These are phyloP conservation scores for Hesperophylax magnus DNA, from an alignment of 1,140 invertebrate genomes.

Conservation along the genomic window DNA sequence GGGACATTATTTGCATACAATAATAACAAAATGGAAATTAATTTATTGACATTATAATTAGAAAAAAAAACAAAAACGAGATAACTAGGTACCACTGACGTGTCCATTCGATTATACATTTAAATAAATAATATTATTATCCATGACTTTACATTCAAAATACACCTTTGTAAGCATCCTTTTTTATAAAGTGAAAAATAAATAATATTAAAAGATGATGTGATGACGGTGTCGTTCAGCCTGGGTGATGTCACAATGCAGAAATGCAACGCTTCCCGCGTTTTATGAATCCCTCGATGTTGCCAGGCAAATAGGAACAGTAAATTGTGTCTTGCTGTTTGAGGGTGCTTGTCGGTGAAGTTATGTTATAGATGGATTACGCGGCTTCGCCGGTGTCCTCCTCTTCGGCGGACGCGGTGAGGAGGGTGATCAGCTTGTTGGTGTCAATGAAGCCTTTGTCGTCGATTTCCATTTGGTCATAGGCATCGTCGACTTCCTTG, in stretches of 20 bases:
- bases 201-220: conserved; percentile 37
- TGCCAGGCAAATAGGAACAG: conserved; percentile 15
- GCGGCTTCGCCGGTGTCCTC: conserved; percentile 78
- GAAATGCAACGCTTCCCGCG: conserved; percentile 26
- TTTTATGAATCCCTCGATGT: conserved; percentile 37
- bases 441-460: conserved; percentile 95
- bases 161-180: conserved; percentile 38
- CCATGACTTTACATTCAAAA: conserved; percentile 48
- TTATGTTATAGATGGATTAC: conserved; percentile 61
- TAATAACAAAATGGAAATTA: conserved; percentile 56
- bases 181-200: conserved; percentile 43
- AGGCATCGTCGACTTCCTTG: conserved; percentile 95
- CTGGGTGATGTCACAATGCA: conserved; percentile 17
- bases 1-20: conserved; percentile 56
- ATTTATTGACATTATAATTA: conserved; percentile 51
- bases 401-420: conserved; percentile 86
- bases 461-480: conserved; percentile 95
- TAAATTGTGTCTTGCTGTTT: conserved; percentile 11
- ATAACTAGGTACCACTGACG: conserved; percentile 49
- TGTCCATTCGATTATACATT: conserved; percentile 42
- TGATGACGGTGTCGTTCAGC: background rate
- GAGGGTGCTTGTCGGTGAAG: conserved; percentile 37
- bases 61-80: conserved; percentile 49
- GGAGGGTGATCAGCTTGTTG: conserved; percentile 86
- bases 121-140: conserved; percentile 36